Conservation (phyloP, 2,888 invertebrate species). For the Augochlorella aurata region DNA sequence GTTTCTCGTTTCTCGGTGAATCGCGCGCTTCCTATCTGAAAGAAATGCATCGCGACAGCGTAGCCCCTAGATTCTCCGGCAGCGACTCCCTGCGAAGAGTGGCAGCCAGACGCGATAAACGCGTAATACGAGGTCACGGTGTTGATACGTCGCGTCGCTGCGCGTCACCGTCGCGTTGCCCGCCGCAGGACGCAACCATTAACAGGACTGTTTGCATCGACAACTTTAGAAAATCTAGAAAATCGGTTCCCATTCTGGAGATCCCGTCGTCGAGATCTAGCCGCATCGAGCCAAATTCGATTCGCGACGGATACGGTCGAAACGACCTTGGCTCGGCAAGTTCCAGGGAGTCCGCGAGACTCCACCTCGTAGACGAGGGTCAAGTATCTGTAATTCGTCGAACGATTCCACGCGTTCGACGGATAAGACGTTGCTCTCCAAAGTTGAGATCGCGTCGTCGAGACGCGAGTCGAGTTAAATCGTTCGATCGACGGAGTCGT, state of each 20-base stretch:
- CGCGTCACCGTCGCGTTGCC: slow-evolving; percentile 6
- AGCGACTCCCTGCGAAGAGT: slow-evolving; percentile 28
- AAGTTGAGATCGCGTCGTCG: not conserved
- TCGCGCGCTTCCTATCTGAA: not conserved
- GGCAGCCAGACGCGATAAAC: slow-evolving; percentile 16
- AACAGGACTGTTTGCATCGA: slow-evolving; percentile 53
- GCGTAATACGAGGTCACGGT: slow-evolving; percentile 51
- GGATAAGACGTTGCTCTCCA: not conserved
- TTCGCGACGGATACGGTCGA: not conserved
- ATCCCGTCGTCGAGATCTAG: not conserved
- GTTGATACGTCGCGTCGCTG: slow-evolving; percentile 36
- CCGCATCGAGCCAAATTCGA: not conserved
- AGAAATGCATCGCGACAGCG: not conserved
- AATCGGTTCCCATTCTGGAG: not conserved
- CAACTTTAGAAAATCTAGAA: not conserved
- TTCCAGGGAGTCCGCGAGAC: not conserved
- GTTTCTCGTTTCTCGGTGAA: not conserved
- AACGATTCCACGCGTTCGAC: not conserved
- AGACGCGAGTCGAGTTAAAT: not conserved
- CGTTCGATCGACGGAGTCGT: no score
- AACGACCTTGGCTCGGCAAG: not conserved
- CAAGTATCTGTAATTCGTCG: not conserved
- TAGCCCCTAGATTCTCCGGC: no score
- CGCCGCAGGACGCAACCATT: slow-evolving; percentile 31
- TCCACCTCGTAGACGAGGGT: not conserved